Conservation (phyloP, 2,888 invertebrate species). For the Tinea trinotella region DNA sequence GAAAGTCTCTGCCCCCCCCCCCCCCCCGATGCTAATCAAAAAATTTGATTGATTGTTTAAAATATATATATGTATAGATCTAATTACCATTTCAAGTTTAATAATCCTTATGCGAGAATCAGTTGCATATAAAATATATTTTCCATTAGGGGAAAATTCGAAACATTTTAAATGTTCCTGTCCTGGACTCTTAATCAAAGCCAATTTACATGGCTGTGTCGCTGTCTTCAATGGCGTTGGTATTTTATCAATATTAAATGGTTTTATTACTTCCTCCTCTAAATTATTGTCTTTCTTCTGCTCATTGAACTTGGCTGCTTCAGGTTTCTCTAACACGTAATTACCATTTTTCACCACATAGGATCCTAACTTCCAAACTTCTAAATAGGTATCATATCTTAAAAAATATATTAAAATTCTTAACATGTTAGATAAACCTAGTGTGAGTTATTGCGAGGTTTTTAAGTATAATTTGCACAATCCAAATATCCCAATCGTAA, state of each 20-base stretch:
- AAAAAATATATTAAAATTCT: constrained; percentile 16
- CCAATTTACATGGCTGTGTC: constrained; percentile 76
- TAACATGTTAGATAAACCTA: too few species aligned
- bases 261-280: constrained; percentile 42
- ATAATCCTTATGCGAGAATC: constrained; percentile 76
- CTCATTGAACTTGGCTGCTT: constrained; percentile 23
- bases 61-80: too few species aligned
- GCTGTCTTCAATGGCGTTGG: constrained; percentile 38
- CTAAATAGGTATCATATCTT: constrained; percentile 68
- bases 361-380: constrained; percentile 67
- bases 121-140: constrained; percentile 84
- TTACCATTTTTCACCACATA: constrained; percentile 75
- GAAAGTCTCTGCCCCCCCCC: too few species aligned
- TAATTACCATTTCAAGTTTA: constrained; percentile 73
- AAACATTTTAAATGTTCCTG: constrained; percentile 79
- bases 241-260: constrained; percentile 33
- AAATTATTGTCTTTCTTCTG: constrained; percentile 25
- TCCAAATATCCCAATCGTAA: too few species aligned
- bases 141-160: constrained; percentile 79
- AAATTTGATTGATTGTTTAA: too few species aligned
- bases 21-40: too few species aligned
- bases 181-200: constrained; percentile 76
- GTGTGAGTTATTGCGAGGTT: too few species aligned
- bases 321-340: constrained; percentile 28
- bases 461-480: too few species aligned